These are phyloP conservation scores for Tiphia femorata DNA, from an alignment of 2,888 invertebrate genomes.

Conservation along the genomic window DNA sequence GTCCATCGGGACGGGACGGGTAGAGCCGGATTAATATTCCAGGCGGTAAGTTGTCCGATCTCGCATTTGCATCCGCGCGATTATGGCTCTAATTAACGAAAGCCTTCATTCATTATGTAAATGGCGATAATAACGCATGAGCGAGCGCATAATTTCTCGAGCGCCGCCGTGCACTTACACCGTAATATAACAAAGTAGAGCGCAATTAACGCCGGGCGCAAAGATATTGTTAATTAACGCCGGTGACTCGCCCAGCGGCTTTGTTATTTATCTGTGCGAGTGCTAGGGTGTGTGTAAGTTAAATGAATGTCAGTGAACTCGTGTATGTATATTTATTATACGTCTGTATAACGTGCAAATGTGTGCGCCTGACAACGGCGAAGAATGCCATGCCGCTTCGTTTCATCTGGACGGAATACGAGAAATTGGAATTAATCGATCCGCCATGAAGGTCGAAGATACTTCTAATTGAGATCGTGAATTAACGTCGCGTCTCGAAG, in stretches of 20 bases:
- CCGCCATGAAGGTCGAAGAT: too few relatives aligned
- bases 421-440: too few relatives aligned
- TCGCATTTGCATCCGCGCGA: constrained; percentile 55
- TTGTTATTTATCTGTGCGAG: constrained; percentile 49
- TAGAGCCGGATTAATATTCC: constrained; percentile 47
- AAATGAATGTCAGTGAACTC: too few relatives aligned
- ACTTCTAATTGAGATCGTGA: too few relatives aligned
- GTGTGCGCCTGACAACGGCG: too few relatives aligned
- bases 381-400: too few relatives aligned
- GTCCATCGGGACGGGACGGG: constrained; percentile 3
- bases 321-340: too few relatives aligned
- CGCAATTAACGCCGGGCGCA: constrained; percentile 50
- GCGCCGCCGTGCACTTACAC: constrained; percentile 40
- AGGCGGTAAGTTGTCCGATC: constrained; percentile 45
- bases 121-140: constrained; percentile 59
- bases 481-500: too few relatives aligned
- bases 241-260: constrained; percentile 44
- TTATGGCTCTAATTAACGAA: constrained; percentile 59
- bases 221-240: constrained; percentile 53
- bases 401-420: too few relatives aligned
- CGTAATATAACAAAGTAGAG: constrained; percentile 55
- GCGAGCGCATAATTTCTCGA: constrained; percentile 54
- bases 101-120: constrained; percentile 64
- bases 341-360: too few relatives aligned
- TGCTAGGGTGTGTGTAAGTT: too few relatives aligned